These are phyloP conservation scores for Merodon equestris DNA, from an alignment of 2,888 invertebrate species.

Conservation along the genomic window DNA sequence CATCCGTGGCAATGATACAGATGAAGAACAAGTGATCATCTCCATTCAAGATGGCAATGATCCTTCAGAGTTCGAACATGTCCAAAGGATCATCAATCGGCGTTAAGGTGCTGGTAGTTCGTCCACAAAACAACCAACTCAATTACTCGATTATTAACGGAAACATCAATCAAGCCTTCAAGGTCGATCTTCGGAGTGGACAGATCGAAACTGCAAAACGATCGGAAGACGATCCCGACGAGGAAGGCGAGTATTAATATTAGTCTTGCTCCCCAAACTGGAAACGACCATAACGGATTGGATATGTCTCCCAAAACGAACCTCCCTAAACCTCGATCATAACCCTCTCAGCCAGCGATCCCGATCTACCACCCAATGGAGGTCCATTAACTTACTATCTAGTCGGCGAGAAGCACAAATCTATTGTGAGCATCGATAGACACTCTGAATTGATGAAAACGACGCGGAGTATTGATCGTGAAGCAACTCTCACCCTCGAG, in stretches of 20 bases:
- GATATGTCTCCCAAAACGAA: conserved; percentile 92
- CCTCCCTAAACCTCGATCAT: conserved; percentile 90
- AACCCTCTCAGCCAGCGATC: conserved; percentile 92
- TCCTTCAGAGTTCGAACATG: conserved; percentile 92
- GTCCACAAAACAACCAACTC: conserved; percentile 94
- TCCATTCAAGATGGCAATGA: conserved; percentile 97
- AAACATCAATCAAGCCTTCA: conserved; percentile 90
- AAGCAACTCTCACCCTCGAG: conserved; percentile 86
- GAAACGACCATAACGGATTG: conserved; percentile 87
- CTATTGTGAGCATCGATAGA: conserved; percentile 87
- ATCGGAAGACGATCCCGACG: conserved; percentile 87
- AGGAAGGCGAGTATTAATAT: conserved; percentile 95
- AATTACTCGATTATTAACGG: conserved; percentile 93
- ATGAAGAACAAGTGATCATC: conserved; percentile 95
- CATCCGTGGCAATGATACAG: conserved; percentile 96
- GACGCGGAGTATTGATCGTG: conserved; percentile 89
- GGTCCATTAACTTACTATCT: conserved; percentile 92
- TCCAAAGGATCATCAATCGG: conserved; percentile 89
- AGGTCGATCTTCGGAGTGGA: conserved; percentile 91
- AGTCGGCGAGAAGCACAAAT: conserved; percentile 88
- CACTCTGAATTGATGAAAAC: conserved; percentile 90
- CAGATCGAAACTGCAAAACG: conserved; percentile 88
- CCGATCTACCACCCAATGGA: conserved; percentile 93
- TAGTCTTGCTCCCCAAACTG: conserved; percentile 93
- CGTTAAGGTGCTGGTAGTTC: conserved; percentile 86